Percentiles rank a stretch among this genome's conserved stretches.
Evolutionary conservation across 2,888 invertebrate genomes (phyloP).

Genomic region (Drosophila paracracens): DNA sequence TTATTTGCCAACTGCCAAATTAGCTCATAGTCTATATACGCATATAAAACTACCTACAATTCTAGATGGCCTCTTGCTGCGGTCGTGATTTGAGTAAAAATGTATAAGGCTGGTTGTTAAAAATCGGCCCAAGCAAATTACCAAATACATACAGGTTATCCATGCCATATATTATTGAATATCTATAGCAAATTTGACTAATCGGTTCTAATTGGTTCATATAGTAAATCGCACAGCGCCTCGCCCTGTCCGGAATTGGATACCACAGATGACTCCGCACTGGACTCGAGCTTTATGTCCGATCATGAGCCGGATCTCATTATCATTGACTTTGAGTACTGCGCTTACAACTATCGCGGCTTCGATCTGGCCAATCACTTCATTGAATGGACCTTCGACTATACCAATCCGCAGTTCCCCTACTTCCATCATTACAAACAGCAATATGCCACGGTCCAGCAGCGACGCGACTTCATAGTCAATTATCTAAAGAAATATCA

Average conservation of each 20-base stretch:
- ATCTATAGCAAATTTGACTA: constrained; percentile 30
- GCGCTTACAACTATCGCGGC: constrained; percentile 96
- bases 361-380: constrained; percentile 98
- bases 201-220: constrained; percentile 10
- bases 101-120: constrained; percentile 38
- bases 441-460: constrained; percentile 91
- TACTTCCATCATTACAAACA: constrained; percentile 89
- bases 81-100: constrained; percentile 68
- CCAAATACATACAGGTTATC: constrained; percentile 70
- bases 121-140: constrained; percentile 48
- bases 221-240: constrained; percentile 51
- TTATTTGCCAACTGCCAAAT: constrained; percentile 49
- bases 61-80: constrained; percentile 68
- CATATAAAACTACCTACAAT: constrained; percentile 69
- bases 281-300: constrained; percentile 73
- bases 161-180: constrained; percentile 35
- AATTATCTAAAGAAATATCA: constrained; percentile 82
- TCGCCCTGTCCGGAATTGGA: constrained; percentile 73
- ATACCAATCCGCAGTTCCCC: constrained; percentile 91
- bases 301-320: constrained; percentile 87
- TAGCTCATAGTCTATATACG: constrained; percentile 34
- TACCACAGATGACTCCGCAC: constrained; percentile 80
- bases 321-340: constrained; percentile 97
- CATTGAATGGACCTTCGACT: constrained; percentile 96
- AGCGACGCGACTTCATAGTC: constrained; percentile 85